Evolutionary conservation across 2,888 invertebrate genomes (phyloP), one percentile per base, ranked within the genome.

Genomic region (Aquatica leii): DNA sequence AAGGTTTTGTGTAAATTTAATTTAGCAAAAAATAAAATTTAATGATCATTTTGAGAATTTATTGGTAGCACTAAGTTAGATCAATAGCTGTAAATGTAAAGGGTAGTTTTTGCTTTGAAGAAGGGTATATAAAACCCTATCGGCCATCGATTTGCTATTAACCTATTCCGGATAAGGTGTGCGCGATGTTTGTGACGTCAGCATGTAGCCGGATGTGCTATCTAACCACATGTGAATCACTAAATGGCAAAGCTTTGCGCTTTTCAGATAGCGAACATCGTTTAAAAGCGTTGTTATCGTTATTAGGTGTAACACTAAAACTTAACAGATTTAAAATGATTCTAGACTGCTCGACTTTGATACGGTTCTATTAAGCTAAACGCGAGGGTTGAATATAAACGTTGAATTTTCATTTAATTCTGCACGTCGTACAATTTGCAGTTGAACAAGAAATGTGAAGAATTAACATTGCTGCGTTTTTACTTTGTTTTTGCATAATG

Each of bases 121-220:
- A 56, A 55, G 64, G 66, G 63, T 67, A 58, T 61, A 64, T 67
- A 67, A 67, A 64, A 64, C 62, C 52, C 59, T 60, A 67, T 64
- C 66, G 51, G 53, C 59, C 56, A 67, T 67, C 63, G 66, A 67
- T 67, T 67, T 67, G 35, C 66, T 67, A 67, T 67, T 67, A 67
- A 60, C 66, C 57, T 67, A 64, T 64, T 64, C 60, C 60, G 58
- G 60, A 64, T 67, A 67, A 67, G 66, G 66, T 60, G 62, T 63
- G 58, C 48, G 58, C 56, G 61, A 65, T 61, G 60, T 58, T 54
- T 49, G 57, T 60, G 65, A 60, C 61, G 58, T 60, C 60, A 65
- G 55, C 57, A 53, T 65, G 65, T 65, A 65, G 37, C 61, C 65
- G 65, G 65, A 65, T 65, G 61, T 61, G 65, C 60, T 65, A 65